Evolutionary conservation across 1,140 invertebrate species (phyloP).

Genomic region (Penaeus japonicus): DNA sequence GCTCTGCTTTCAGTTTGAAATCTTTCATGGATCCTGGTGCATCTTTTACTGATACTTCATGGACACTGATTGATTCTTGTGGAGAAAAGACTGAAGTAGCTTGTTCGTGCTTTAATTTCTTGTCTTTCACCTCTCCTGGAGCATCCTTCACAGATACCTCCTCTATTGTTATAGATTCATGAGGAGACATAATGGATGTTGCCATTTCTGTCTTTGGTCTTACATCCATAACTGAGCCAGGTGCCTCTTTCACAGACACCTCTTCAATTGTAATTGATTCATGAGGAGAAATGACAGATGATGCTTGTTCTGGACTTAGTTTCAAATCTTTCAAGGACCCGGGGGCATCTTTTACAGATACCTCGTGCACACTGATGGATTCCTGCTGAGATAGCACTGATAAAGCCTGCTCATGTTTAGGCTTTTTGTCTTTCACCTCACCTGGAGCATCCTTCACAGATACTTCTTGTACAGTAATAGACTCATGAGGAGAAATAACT

Average conservation of each 20-base stretch:
- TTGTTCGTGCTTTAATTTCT: background rate
- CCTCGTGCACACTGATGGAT: constrained; percentile 35
- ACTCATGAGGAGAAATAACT: constrained; percentile 33
- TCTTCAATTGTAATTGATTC: constrained; percentile 49
- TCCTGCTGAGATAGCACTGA: constrained; percentile 32
- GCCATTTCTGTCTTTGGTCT: constrained; percentile 28
- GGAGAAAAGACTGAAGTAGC: background rate
- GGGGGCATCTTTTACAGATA: constrained; percentile 61
- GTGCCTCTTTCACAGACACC: constrained; percentile 21
- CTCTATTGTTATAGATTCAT: background rate
- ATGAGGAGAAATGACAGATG: constrained; percentile 63
- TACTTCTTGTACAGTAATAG: constrained; percentile 31
- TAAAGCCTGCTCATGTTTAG: constrained; percentile 24
- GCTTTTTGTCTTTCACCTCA: constrained; percentile 3
- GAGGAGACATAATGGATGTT: constrained; percentile 13
- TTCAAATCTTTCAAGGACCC: constrained; percentile 59
- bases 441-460: constrained; percentile 33
- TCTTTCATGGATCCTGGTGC: constrained; percentile 64
- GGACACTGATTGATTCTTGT: background rate
- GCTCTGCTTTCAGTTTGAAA: constrained; percentile 65
- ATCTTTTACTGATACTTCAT: constrained; percentile 65
- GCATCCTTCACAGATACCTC: background rate
- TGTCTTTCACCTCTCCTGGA: background rate
- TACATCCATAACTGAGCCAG: background rate
- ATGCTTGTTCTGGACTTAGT: constrained; percentile 63